Percentiles rank a stretch among this genome's conserved stretches.
Evolutionary conservation across 2,888 invertebrate species (phyloP).

Genomic region (Epinotia brunnichana): DNA sequence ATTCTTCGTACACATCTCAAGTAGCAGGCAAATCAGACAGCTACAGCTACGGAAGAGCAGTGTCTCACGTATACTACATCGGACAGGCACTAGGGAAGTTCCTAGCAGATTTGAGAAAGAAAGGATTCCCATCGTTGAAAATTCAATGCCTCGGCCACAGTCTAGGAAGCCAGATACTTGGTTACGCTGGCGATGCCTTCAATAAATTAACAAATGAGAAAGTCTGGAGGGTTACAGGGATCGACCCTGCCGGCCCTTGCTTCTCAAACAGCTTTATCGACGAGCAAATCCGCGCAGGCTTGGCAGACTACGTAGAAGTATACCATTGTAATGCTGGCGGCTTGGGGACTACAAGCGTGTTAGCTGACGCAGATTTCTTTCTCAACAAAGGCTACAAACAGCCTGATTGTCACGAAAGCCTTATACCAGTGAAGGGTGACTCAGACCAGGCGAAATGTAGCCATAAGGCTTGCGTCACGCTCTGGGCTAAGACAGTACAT

Average conservation of each 20-base stretch:
- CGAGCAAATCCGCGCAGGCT: constrained; percentile 79
- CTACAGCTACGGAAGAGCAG: constrained; percentile 75
- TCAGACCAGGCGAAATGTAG: constrained; percentile 74
- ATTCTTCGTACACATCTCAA: constrained; percentile 71
- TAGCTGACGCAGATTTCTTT: constrained; percentile 84
- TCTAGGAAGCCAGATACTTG: constrained; percentile 73
- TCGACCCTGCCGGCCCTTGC: constrained; percentile 79
- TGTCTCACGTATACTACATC: constrained; percentile 66
- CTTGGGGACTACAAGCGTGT: constrained; percentile 76
- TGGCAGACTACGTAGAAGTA: constrained; percentile 84
- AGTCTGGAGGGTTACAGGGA: constrained; percentile 69
- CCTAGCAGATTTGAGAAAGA: constrained; percentile 60
- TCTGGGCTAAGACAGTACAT: constrained; percentile 67
- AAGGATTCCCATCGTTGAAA: constrained; percentile 67
- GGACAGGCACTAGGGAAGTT: constrained; percentile 67
- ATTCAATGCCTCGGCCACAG: constrained; percentile 76
- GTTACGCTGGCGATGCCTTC: constrained; percentile 63
- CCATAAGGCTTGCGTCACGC: constrained; percentile 72
- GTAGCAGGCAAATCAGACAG: constrained; percentile 67
- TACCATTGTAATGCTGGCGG: constrained; percentile 85
- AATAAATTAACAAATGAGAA: constrained; percentile 66
- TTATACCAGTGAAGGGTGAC: constrained; percentile 68
- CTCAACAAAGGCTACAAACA: constrained; percentile 84
- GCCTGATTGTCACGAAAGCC: constrained; percentile 76
- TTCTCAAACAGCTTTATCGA: constrained; percentile 71